Evolutionary conservation across 2,113 vertebrate genomes (phyloP), one percentile per base, ranked within the genome.

Genomic region (Apodemus speciosus): DNA sequence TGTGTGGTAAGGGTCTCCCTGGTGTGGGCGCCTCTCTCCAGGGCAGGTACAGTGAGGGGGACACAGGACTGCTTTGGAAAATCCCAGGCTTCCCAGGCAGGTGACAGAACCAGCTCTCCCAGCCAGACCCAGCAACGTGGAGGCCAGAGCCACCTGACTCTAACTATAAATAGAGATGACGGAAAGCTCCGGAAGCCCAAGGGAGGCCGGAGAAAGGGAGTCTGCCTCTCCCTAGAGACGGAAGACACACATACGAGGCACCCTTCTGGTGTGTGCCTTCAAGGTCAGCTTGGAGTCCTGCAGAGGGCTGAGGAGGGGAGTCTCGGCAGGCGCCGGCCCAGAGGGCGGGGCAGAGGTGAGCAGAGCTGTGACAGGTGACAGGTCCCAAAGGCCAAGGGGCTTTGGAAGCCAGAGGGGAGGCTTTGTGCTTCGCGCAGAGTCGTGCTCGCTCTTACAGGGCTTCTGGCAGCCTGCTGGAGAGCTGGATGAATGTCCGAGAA

Each of bases 81-180:
- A 93, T 79, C 95, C 51, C 83, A 85, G 94, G 72, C 71, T 77
- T 49, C 60, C 23, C 66, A 35, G 81, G 85, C 85, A 76, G 93
- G 81, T 95, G 84, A 88, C 51, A 83, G 96, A 92, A 92, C 96
- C 91, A 77, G 79, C 66, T 95, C 77, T 94, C 60, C 94, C 71
- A 85, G 96, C 85, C 49, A 66, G 53, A 84, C 94, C 91, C 9
- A 32, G 87, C 90, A 25, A 49, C 35, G 15, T 72, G 93, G 81
- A 85, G 60, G 94, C 94, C 95, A 85, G 87, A 92, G 95, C 73
- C 97, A 96, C 95, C 95, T 97, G 97, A 97, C 95, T 95, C 49
- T 38, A 69, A 80, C 95, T 97, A 97, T 97, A 97, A 97, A 97
- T 96, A 97, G 97, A 85, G 58, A 90, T 97, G 97, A 97, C 46